Evolutionary conservation across 2,888 invertebrate species (phyloP).

Genomic region (Galerucella pusilla): DNA sequence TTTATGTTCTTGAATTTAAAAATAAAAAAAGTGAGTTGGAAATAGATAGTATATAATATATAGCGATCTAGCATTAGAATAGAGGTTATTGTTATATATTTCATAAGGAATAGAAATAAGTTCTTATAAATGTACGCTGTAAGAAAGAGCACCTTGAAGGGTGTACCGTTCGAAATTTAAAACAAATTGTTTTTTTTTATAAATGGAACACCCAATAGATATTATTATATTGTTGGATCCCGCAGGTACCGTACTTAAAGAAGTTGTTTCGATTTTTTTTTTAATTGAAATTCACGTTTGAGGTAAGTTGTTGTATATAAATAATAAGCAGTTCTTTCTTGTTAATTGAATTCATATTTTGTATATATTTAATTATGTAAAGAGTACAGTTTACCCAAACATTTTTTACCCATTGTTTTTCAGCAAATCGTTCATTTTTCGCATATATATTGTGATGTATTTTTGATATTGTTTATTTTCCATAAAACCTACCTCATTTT

Average conservation of each 20-base stretch:
- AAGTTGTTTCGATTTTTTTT: conserved; percentile 31
- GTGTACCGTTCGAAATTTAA: conserved; percentile 19
- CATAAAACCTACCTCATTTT: conserved; percentile 58
- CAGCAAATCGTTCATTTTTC: not conserved
- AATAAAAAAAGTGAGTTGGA: conserved; percentile 36
- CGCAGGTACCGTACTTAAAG: not conserved
- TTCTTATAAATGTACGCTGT: conserved; percentile 58
- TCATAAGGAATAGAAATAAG: conserved; percentile 57
- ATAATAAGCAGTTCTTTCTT: conserved; percentile 46
- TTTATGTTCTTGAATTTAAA: conserved; percentile 24
- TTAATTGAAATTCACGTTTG: conserved; percentile 47
- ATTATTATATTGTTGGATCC: not conserved
- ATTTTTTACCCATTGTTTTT: not conserved
- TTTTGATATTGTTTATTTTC: conserved; percentile 57
- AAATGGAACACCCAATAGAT: too few relatives aligned
- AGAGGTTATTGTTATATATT: conserved; percentile 65
- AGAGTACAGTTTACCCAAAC: not conserved
- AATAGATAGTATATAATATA: conserved; percentile 50
- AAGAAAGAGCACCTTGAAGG: conserved; percentile 47
- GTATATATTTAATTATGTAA: conserved; percentile 48
- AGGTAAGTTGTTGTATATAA: conserved; percentile 56
- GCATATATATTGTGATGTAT: conserved; percentile 52
- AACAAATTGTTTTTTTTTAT: too few relatives aligned
- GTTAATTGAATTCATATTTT: conserved; percentile 50
- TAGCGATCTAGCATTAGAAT: conserved; percentile 55